A percentile compares a stretch with the other conserved stretches of the same genome.
Conservation (phyloP, 1,140 invertebrate species). For the Rhopalosiphum maidis region DNA sequence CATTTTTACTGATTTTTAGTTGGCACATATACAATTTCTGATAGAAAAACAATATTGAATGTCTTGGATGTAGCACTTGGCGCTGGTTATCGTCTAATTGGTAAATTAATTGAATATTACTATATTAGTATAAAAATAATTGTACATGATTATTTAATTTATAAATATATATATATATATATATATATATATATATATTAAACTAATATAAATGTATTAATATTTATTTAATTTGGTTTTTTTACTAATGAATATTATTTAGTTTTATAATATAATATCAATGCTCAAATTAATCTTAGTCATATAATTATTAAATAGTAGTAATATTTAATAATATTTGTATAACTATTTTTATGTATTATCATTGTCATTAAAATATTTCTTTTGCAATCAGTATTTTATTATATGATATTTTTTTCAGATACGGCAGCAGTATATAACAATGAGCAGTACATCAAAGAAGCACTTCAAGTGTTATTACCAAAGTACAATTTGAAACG, state of each 20-base stretch:
- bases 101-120: conserved; percentile 62
- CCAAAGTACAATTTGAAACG: conserved; percentile 71
- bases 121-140: background rate
- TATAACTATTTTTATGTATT: background rate
- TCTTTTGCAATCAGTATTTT: background rate
- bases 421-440: conserved; percentile 79
- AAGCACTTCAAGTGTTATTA: conserved; percentile 69
- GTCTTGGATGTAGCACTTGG: conserved; percentile 66
- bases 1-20: conserved; percentile 62
- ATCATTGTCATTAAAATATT: background rate
- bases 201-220: too few species aligned
- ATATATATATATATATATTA: too few species aligned
- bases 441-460: conserved; percentile 75
- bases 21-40: conserved; percentile 66
- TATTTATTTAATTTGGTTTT: too few species aligned
- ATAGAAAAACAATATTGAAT: conserved; percentile 63
- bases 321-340: background rate
- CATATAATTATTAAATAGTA: background rate
- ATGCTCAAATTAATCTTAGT: background rate
- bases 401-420: conserved; percentile 62
- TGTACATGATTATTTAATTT: background rate
- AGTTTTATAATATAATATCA: background rate
- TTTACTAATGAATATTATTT: background rate
- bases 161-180: too few species aligned
- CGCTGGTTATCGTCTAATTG: conserved; percentile 69